Evolutionary conservation across 2,113 vertebrate species (phyloP), one percentile per base, ranked within the genome.

Genomic region (Scolopax mira): DNA sequence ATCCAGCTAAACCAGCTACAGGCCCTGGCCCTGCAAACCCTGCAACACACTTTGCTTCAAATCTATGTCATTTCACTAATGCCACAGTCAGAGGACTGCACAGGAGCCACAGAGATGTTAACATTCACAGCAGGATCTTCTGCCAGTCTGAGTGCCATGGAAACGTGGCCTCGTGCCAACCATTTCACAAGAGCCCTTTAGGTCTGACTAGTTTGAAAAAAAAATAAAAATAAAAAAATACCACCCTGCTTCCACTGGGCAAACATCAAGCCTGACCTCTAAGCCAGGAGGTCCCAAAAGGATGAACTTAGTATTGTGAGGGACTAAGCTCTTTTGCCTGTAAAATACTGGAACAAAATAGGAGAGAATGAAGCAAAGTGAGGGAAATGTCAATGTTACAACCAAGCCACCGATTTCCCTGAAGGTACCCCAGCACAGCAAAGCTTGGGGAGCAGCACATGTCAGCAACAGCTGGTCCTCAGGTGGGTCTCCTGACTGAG

Each of bases 151-250:
- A 75, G 67, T 24, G 10, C 92, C 74, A 90, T 95, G 94, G 96
- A 90, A 96, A 96, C 90, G 6, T 0, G 77, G 88, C 19, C 4
- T 19, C 0, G 8, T 24, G 92, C 94, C 96, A 89, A 9, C 2
- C n/a, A 65, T 96, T 95, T 92, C 93, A 85, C 88, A 97, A 91
- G 60, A 86, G 60, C 83, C 57, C 88, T 86, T 60, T 55, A 71
- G 72, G 92, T 80, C 75, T 5, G 60, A 49, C 55, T 28, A 62
- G 17, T 80, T 48, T 37, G 64, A 27, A 70, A 70, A 54, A 79
- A 44, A 25, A 52, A 16, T 28, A 46, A 44, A 49, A 51, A 28
- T 51, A 52, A 62, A 25, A 67, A 80, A 78, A 60, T 51, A 60
- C 5, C 17, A 3, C 52, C n/a, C 62, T 58, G 22, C 18, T 67